phyloP scores from a whole-genome alignment of 2,888 invertebrate genomes.

The Pollenia labialis region DNA sequence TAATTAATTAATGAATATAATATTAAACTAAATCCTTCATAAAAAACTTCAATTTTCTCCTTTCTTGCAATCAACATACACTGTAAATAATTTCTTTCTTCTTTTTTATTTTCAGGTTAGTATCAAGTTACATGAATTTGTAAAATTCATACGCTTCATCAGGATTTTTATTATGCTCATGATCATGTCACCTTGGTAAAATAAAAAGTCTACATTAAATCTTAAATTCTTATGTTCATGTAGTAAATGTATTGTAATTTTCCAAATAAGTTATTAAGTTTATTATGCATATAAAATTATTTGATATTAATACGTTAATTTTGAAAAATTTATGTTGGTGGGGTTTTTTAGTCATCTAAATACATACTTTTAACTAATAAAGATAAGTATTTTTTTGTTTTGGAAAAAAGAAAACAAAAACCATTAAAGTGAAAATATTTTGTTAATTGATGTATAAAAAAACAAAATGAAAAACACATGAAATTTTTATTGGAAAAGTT shows the following conservation, averaged over 20 bases:
- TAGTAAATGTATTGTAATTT: background rate
- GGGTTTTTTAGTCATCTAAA: constrained; percentile 6
- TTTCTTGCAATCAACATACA: constrained; percentile 2
- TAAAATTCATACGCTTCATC: background rate
- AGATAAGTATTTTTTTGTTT: background rate
- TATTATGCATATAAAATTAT: constrained; percentile 4
- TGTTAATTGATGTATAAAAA: background rate
- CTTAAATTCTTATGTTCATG: no score
- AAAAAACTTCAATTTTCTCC: no score
- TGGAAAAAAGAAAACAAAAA: constrained; percentile 20
- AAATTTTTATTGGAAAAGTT: constrained; percentile 9
- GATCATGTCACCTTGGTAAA: background rate
- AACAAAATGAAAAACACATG: background rate
- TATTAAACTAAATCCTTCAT: no score
- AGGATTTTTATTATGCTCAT: background rate
- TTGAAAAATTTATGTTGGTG: constrained; percentile 48
- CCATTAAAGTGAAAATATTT: constrained; percentile 53
- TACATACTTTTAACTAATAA: background rate
- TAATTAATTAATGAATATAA: no score
- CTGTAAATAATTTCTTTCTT: constrained; percentile 22
- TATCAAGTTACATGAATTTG: constrained; percentile 15
- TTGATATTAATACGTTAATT: constrained; percentile 40
- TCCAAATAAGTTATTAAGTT: background rate
- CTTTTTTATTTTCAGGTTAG: constrained; percentile 53
- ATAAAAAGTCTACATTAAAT: no score